These are phyloP conservation scores for Cryptocephalus primarius DNA, from an alignment of 2,888 invertebrate genomes.

Conservation along the genomic window DNA sequence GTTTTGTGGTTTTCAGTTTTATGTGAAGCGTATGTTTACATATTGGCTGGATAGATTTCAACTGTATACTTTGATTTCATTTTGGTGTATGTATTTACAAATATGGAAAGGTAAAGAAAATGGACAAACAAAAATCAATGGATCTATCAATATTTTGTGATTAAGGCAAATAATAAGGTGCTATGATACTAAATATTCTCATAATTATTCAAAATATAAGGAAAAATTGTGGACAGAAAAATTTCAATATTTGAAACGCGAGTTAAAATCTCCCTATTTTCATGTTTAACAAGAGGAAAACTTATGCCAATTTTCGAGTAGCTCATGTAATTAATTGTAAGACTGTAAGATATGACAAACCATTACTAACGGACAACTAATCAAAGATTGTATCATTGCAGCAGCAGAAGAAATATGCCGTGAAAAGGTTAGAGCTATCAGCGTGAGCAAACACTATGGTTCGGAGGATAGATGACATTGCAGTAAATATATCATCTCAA, in stretches of 20 bases:
- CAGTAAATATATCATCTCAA: slow-evolving; percentile 1
- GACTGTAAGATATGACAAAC: background rate
- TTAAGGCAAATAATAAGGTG: background rate
- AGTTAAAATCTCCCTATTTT: background rate
- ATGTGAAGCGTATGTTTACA: no score
- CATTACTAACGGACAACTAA: background rate
- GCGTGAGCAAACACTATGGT: background rate
- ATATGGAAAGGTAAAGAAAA: no score
- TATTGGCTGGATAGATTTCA: no score
- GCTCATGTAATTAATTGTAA: no score
- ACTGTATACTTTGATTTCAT: no score
- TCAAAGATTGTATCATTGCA: background rate
- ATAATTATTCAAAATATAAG: background rate
- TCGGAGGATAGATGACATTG: background rate
- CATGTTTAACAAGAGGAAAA: no score
- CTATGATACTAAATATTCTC: background rate
- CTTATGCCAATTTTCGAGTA: no score
- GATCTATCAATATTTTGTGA: background rate
- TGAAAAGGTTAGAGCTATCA: background rate
- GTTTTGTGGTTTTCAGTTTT: no score
- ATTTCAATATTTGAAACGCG: background rate
- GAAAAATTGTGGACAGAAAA: background rate
- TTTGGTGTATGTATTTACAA: no score
- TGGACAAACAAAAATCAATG: no score
- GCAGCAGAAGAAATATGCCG: background rate